Evolutionary conservation across 2,113 vertebrate genomes (phyloP).

Genomic region (Notiomystis cincta): DNA sequence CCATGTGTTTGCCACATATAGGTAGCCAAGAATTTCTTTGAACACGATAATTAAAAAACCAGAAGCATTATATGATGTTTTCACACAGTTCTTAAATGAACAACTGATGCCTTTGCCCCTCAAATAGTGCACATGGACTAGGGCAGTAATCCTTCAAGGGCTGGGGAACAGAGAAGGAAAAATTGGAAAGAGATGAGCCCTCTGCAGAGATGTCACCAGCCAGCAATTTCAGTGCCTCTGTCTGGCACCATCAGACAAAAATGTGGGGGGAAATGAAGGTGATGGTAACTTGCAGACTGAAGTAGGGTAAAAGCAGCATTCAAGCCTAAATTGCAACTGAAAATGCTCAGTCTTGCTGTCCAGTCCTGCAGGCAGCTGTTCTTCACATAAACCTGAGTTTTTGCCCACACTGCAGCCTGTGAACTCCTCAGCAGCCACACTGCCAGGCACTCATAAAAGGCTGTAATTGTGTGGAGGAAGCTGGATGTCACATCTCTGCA

Average conservation of each 20-base stretch:
- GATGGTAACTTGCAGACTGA: background rate
- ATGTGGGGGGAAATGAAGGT: background rate
- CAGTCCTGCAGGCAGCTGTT: background rate
- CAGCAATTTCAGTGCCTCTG: background rate
- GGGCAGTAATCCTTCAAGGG: background rate
- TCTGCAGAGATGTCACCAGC: background rate
- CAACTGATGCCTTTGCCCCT: background rate
- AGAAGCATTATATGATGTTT: background rate
- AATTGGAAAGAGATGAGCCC: background rate
- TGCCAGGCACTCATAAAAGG: background rate
- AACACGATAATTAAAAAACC: fast-evolving
- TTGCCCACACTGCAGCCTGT: background rate
- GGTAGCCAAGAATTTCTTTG: background rate
- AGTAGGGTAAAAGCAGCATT: background rate
- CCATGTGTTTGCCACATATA: background rate
- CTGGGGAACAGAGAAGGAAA: background rate
- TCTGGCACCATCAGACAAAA: background rate
- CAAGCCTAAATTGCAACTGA: background rate
- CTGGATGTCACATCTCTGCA: background rate
- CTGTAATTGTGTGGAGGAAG: background rate
- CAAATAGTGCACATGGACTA: fast-evolving
- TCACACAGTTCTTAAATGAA: background rate
- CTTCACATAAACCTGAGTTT: background rate
- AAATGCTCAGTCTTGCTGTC: background rate
- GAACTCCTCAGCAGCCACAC: background rate